Percentiles rank a stretch among this genome's conserved stretches.
These are phyloP conservation scores for Ceramica pisi DNA, from an alignment of 2,888 invertebrate species.

Conservation along the genomic window DNA sequence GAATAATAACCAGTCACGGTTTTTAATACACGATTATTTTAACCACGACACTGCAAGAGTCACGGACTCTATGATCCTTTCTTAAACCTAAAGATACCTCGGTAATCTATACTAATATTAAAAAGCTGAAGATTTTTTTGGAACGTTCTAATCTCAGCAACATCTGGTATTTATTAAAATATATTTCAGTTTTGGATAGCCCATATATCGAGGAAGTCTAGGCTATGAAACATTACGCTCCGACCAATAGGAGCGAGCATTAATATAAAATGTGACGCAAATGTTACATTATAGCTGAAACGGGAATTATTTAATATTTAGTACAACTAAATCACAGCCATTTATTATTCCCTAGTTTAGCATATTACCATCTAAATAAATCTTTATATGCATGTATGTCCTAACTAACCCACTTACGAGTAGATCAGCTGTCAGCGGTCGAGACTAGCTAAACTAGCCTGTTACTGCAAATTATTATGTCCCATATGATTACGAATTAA, in stretches of 20 bases:
- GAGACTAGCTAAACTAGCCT: conserved; percentile 32
- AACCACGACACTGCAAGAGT: conserved; percentile 1
- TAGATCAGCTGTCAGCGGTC: conserved; percentile 63
- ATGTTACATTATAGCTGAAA: background rate
- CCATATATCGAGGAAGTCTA: too few relatives aligned
- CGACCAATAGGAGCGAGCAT: too few relatives aligned
- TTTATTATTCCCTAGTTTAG: conserved; percentile 3
- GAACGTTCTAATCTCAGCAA: too few relatives aligned
- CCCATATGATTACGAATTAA: conserved; percentile 36
- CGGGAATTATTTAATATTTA: background rate
- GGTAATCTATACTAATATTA: background rate
- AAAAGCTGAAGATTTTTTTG: too few relatives aligned
- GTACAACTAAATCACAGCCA: conserved; percentile 11
- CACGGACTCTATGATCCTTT: background rate
- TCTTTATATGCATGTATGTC: conserved; percentile 6
- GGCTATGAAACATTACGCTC: too few relatives aligned
- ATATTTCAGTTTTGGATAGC: too few relatives aligned
- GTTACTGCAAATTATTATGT: conserved; percentile 42
- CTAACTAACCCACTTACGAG: conserved; percentile 65
- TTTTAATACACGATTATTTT: conserved; percentile 25
- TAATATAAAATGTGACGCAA: too few relatives aligned
- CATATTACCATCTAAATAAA: conserved; percentile 7
- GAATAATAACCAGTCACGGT: conserved; percentile 29
- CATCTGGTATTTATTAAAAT: too few relatives aligned
- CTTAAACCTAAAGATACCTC: background rate